A percentile compares a stretch with the other conserved stretches of the same genome.
Conservation (phyloP, 2,888 invertebrate genomes). For the Patella pellucida region DNA sequence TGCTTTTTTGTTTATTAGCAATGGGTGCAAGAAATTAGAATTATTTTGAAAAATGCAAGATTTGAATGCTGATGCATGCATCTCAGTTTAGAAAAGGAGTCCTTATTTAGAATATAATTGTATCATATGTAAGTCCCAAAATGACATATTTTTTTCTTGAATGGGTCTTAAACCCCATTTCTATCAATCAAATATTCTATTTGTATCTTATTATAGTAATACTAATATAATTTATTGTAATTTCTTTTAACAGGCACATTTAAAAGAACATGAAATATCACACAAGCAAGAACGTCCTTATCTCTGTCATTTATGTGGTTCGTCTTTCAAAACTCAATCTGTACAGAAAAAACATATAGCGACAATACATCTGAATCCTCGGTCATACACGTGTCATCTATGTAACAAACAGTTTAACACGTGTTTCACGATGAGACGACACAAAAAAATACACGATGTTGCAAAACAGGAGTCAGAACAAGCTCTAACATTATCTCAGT, state of each 20-base stretch:
- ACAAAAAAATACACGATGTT: slow-evolving; percentile 64
- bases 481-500: background rate
- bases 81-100: too few relatives aligned
- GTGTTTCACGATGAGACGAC: slow-evolving; percentile 69
- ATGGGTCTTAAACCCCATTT: too few relatives aligned
- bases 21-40: too few relatives aligned
- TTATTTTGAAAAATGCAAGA: too few relatives aligned
- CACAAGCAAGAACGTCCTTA: slow-evolving; percentile 72
- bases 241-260: slow-evolving; percentile 61
- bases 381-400: slow-evolving; percentile 63
- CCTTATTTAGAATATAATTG: too few relatives aligned
- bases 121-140: too few relatives aligned
- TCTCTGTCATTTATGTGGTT: slow-evolving; percentile 74
- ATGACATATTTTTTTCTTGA: too few relatives aligned
- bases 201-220: too few relatives aligned
- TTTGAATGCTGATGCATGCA: too few relatives aligned
- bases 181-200: too few relatives aligned
- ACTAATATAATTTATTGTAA: background rate
- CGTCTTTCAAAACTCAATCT: slow-evolving; percentile 72
- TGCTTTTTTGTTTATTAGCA: too few relatives aligned
- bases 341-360: slow-evolving; percentile 71
- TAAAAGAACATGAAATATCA: slow-evolving; percentile 67
- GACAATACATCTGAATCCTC: slow-evolving; percentile 70
- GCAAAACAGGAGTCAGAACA: background rate
- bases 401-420: slow-evolving; percentile 71